Base-by-base conservation (phyloP, 2,113 vertebrate genomes). In the Chionis minor region DNA sequence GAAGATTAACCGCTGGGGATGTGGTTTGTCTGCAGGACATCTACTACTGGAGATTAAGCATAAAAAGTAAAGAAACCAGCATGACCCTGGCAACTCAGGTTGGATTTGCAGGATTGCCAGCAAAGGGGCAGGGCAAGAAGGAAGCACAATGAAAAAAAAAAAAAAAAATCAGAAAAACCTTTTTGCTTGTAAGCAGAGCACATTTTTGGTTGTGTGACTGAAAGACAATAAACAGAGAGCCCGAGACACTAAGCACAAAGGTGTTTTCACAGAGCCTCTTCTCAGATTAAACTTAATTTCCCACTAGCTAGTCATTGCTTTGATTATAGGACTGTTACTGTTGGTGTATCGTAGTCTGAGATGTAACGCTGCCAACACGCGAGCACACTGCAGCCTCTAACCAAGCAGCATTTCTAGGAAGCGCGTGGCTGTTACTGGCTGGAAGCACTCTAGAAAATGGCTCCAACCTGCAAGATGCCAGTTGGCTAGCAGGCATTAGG, bases 281-380 rank as follows among this genome's bases (percentile, higher is more conserved):
- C 62, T 56, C 35, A 72, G 52, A 72, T 91, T 83, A 47, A 81
- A 84, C 21, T 81, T 51, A 44, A 69, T 91, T 85, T 95, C 70
- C 81, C 49, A 80, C 56, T 85, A 45, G 74, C 33, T 69, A 56
- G 61, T 82, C 49, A 54, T 69, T 85, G 26, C 52, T 61, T n/a
- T 69, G 66, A 80, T 83, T 40, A 70, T 28, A 81, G 33, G 69
- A 28, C 52, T 42, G 35, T 13, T 74, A 3, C 42, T 59, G 20
- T 2, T 45, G 67, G 23, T 86, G 27, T 26, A 27, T 45, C 35
- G 9, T 0, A 81, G 70, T 35, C 66, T 10, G 54, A 51, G 59
- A 74, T 28, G 51, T 42, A 70, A 66, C 0, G 0, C 49, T 92
- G 88, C 85, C 79, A 61, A 38, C 19, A 14, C 0, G 0, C 0